These are phyloP conservation scores for Drosophila mimetica DNA, from an alignment of 2,888 invertebrate species.

Conservation along the genomic window DNA sequence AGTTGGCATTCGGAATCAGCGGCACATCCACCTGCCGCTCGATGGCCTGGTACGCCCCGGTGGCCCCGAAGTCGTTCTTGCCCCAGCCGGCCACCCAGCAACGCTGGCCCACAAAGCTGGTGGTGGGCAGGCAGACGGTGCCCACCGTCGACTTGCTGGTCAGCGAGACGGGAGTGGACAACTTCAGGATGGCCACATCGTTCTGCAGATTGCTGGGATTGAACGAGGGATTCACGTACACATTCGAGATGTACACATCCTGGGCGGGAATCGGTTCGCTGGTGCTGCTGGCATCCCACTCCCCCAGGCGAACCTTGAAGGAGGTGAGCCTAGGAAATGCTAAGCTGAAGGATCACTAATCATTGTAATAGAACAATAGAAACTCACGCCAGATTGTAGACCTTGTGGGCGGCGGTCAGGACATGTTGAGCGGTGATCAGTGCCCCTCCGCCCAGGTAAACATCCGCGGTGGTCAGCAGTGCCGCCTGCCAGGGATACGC, in stretches of 20 bases:
- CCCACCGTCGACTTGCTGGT: conserved; percentile 86
- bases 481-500: conserved; percentile 91
- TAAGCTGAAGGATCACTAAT: background rate
- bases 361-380: accelerated
- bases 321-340: conserved; percentile 65
- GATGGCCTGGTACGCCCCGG: conserved; percentile 86
- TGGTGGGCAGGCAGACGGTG: conserved; percentile 86
- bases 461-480: conserved; percentile 86
- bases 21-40: conserved; percentile 91
- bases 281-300: conserved; percentile 89
- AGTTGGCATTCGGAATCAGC: conserved; percentile 87
- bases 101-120: conserved; percentile 85
- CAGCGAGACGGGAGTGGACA: conserved; percentile 87
- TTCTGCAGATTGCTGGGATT: conserved; percentile 90
- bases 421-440: conserved; percentile 89
- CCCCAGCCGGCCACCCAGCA: conserved; percentile 94
- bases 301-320: conserved; percentile 90
- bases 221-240: conserved; percentile 88
- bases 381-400: conserved; percentile 87
- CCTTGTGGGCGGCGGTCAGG: conserved; percentile 90
- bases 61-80: conserved; percentile 88
- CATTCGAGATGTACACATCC: conserved; percentile 86
- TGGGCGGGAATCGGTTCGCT: conserved; percentile 88
- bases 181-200: conserved; percentile 91
- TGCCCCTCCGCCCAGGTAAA: conserved; percentile 90